These are phyloP conservation scores for Drosophila sucinea DNA, from an alignment of 1,140 invertebrate species.

Conservation along the genomic window DNA sequence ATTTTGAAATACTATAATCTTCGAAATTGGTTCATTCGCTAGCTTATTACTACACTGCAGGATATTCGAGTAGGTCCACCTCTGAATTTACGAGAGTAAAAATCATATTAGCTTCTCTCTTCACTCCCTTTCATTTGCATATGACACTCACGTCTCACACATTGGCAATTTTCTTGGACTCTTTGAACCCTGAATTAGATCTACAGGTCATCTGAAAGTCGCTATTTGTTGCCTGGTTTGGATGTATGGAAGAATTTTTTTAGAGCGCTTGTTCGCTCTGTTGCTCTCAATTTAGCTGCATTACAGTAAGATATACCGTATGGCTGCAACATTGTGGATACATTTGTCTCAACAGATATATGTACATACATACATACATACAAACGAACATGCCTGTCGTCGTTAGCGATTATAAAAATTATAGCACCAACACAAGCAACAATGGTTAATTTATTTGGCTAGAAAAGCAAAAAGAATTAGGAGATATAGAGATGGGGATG, in stretches of 20 bases:
- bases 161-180: no score
- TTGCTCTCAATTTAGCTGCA: conserved; percentile 53
- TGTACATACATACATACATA: not conserved
- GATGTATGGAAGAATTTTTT: conserved; percentile 28
- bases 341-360: conserved; percentile 9
- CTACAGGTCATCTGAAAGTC: not conserved
- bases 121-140: no score
- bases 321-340: conserved; percentile 52
- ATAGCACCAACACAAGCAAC: conserved; percentile 32
- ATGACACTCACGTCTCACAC: no score
- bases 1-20: no score
- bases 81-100: no score
- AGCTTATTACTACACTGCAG: no score
- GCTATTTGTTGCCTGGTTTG: not conserved
- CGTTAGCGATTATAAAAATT: conserved; percentile 44
- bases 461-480: not conserved
- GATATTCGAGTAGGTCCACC: no score
- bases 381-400: conserved; percentile 3
- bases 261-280: conserved; percentile 49
- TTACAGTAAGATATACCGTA: conserved; percentile 77
- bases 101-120: no score
- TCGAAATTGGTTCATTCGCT: no score
- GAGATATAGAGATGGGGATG: not conserved
- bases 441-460: conserved; percentile 42
- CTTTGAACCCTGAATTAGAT: no score